Evolutionary conservation across 2,113 vertebrate species (phyloP).

Genomic region (Petromus typicus): DNA sequence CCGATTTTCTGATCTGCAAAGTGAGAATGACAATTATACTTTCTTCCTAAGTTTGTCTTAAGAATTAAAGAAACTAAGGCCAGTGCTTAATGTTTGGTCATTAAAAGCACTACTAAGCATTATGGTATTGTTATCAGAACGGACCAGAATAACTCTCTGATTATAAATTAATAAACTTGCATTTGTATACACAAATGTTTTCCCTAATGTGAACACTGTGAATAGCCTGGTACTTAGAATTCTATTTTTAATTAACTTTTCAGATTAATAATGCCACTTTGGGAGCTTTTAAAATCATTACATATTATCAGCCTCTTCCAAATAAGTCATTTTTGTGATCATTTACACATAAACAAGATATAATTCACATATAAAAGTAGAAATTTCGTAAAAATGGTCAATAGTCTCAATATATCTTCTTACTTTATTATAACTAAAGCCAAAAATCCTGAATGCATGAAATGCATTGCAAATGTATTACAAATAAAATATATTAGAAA

Average conservation of each 20-base stretch:
- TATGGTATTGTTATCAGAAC: neutral
- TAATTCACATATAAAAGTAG: neutral
- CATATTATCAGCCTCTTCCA: neutral
- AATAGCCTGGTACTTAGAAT: neutral
- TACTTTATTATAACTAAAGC: neutral
- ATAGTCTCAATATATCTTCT: neutral
- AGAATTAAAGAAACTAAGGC: neutral
- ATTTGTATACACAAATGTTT: neutral
- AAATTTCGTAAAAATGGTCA: conserved; percentile 1
- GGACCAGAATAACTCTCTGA: neutral
- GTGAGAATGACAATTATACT: neutral
- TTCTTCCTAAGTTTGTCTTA: neutral
- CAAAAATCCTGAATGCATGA: neutral
- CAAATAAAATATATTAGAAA: neutral
- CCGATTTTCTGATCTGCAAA: neutral
- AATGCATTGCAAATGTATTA: neutral
- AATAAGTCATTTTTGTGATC: neutral
- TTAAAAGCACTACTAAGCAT: neutral
- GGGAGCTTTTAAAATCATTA: neutral
- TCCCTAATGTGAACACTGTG: neutral
- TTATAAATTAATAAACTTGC: neutral
- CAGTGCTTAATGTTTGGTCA: neutral
- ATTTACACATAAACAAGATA: neutral
- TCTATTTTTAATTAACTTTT: neutral
- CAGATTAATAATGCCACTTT: neutral